Percentiles rank a stretch among this genome's conserved stretches.
Conservation (phyloP, 53 echinoderm and acorn worm genomes). For the Luidia sarsii region DNA sequence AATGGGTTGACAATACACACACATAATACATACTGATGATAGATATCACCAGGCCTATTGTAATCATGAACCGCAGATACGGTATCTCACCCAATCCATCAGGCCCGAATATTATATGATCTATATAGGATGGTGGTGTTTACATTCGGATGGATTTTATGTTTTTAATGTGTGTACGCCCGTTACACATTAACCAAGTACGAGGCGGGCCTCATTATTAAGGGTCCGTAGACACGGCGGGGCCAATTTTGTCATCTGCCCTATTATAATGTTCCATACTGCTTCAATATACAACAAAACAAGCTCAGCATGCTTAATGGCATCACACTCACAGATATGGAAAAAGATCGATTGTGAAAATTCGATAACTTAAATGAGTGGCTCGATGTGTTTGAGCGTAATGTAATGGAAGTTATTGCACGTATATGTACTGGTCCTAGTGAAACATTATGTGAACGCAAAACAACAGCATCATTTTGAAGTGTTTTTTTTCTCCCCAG, state of each 20-base stretch:
- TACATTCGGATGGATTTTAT: slow-evolving; percentile 47
- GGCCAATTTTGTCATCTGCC: not conserved
- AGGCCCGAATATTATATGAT: slow-evolving; percentile 24
- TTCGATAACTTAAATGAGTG: slow-evolving; percentile 22
- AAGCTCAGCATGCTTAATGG: slow-evolving; percentile 21
- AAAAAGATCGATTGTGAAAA: slow-evolving; percentile 23
- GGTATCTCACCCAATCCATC: slow-evolving; percentile 36
- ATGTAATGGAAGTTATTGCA: not conserved
- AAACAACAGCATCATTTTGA: too few relatives aligned
- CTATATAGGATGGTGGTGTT: slow-evolving; percentile 11
- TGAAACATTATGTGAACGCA: too few relatives aligned
- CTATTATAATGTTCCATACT: slow-evolving; percentile 36
- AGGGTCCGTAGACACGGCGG: slow-evolving; percentile 12
- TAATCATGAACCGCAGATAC: slow-evolving; percentile 2
- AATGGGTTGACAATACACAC: slow-evolving; percentile 15
- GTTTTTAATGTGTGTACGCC: slow-evolving; percentile 1
- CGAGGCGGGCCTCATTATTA: not conserved
- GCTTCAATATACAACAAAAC: slow-evolving; percentile 38
- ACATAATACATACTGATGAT: too few relatives aligned
- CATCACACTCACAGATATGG: slow-evolving; percentile 38
- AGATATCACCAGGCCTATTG: not conserved
- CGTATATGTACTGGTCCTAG: not conserved
- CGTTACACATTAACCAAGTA: slow-evolving; percentile 42
- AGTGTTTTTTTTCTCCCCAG: too few relatives aligned
- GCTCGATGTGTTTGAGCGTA: not conserved